Evolutionary conservation across 2,113 vertebrate genomes (phyloP).

Genomic region (Emberiza fucata): DNA sequence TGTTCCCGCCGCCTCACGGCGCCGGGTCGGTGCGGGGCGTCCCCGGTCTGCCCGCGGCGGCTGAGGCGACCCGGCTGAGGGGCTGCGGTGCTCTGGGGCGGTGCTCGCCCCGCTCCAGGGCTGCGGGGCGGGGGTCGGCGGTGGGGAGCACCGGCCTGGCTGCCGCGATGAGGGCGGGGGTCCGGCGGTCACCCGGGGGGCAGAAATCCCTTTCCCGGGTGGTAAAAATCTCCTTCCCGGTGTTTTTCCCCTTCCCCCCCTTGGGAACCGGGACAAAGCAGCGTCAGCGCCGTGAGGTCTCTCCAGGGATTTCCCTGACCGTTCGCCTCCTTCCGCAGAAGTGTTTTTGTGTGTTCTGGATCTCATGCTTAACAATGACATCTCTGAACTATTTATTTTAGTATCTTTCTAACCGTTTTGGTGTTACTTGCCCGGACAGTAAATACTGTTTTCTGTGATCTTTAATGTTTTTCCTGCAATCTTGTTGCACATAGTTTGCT

Average conservation of each 20-base stretch:
- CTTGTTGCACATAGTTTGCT: too few species aligned
- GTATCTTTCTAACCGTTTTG: fast-evolving
- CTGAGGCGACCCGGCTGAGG: not conserved
- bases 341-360: not conserved
- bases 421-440: fast-evolving
- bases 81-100: too few species aligned
- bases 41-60: fast-evolving
- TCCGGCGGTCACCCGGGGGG: too few species aligned
- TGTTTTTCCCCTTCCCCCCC: too few species aligned
- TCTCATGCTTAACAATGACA: not conserved
- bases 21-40: fast-evolving
- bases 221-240: fast-evolving
- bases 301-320: fast-evolving
- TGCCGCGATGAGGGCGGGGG: not conserved
- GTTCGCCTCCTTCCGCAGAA: not conserved
- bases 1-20: not conserved
- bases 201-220: fast-evolving
- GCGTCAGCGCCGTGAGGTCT: fast-evolving
- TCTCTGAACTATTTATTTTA: fast-evolving
- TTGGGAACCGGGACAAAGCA: not conserved
- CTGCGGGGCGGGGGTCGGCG: not conserved
- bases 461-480: not conserved
- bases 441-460: not conserved
- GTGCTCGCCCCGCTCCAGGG: not conserved
- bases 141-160: too few species aligned